phyloP scores from a whole-genome alignment of 2,113 vertebrate species.

The Megaleporinus macrocephalus region DNA sequence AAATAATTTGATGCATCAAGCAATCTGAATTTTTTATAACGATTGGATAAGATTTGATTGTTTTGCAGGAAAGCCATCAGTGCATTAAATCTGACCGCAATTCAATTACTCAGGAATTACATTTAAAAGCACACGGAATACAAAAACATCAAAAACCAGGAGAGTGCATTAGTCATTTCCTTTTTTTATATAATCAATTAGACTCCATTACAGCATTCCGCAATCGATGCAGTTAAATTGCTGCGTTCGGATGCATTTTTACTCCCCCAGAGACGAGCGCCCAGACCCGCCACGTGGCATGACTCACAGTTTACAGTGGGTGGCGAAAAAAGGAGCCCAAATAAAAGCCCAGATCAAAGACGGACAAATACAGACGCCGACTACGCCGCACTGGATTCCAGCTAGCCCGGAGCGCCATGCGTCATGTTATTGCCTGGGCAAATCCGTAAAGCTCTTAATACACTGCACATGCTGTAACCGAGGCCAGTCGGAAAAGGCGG shows the following conservation, averaged over 20 bases:
- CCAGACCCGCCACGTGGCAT: conserved; percentile 8
- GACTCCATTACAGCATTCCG: not conserved
- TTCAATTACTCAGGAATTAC: too few relatives aligned
- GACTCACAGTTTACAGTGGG: conserved; percentile 37
- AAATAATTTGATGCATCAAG: too few relatives aligned
- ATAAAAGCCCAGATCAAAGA: conserved; percentile 23
- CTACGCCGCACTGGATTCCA: conserved; percentile 4
- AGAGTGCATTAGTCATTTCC: too few relatives aligned
- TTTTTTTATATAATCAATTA: not conserved
- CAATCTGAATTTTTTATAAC: too few relatives aligned
- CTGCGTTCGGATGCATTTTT: not conserved
- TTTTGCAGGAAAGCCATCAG: too few relatives aligned
- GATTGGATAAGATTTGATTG: too few relatives aligned
- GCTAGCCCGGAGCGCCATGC: not conserved
- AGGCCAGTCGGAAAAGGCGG: not conserved
- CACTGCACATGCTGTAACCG: not conserved
- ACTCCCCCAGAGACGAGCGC: not conserved
- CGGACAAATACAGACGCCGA: conserved; percentile 6
- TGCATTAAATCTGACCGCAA: too few relatives aligned
- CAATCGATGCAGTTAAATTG: not conserved
- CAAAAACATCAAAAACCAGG: too few relatives aligned
- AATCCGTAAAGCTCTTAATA: conserved; percentile 14
- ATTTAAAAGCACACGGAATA: too few relatives aligned
- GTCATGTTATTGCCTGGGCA: not conserved
- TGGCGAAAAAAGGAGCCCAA: conserved; percentile 18